A percentile compares a stretch with the other conserved stretches of the same genome.
Conservation (phyloP, 2,888 invertebrate species). For the Platynereis dumerilii region DNA sequence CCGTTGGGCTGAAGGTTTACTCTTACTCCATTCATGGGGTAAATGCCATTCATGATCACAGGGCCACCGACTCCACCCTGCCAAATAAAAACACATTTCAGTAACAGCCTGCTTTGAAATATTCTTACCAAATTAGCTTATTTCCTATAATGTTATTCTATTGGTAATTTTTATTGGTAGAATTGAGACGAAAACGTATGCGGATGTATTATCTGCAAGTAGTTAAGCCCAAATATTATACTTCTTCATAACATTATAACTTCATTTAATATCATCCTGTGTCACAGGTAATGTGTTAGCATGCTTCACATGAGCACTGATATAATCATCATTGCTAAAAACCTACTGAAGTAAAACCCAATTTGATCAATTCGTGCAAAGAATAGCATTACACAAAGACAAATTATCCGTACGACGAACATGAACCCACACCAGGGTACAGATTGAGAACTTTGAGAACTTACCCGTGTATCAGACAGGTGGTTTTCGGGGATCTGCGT, state of each 20-base stretch:
- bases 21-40: slow-evolving; percentile 4
- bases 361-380: background rate
- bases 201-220: too few species aligned
- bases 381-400: background rate
- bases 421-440: background rate
- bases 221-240: too few species aligned
- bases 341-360: too few species aligned
- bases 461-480: slow-evolving; percentile 20
- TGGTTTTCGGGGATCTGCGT: slow-evolving; percentile 10
- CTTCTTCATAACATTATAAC: too few species aligned
- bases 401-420: background rate
- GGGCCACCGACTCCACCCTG: background rate
- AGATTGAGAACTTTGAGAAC: background rate
- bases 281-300: too few species aligned
- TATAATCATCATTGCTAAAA: too few species aligned
- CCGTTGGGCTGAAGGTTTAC: background rate
- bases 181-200: too few species aligned
- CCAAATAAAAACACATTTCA: background rate
- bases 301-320: too few species aligned
- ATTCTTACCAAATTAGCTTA: background rate
- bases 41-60: background rate
- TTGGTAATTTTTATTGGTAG: too few species aligned
- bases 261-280: too few species aligned
- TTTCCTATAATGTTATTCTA: background rate
- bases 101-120: background rate